Base-by-base conservation (phyloP, 23 tunicate species). In the Ascidia mentula region DNA sequence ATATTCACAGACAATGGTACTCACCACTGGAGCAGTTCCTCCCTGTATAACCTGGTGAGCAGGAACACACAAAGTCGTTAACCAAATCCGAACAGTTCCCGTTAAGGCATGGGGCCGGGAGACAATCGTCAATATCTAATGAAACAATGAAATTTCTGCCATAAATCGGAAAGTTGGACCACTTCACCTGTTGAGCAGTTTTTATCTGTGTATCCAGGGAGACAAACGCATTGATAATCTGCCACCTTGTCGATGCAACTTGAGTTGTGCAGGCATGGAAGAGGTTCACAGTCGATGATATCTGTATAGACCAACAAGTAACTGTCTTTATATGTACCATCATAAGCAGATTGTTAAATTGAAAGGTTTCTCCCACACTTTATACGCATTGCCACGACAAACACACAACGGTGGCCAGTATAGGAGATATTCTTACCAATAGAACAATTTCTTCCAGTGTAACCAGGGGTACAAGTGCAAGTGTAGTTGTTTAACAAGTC, bases 401-500 rank as follows among this genome's bases (percentile, higher is more conserved):
- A 28, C 13, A 5, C 65, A 5, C 22, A 5, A 53, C 13, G 65
- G 12, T 9, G 7, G 22, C 2, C 13, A 20, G 1, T 28, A 53
- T 6, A 28, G 4, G 65, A 3, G 4, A 6, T 53, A 53, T 20
- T n/a, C 12, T 37, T 37, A 70, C 74, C 38, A 28, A 34, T 70
- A 2, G 7, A 4, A 20, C 84, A 80, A 32, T 24, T 36, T 36
- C 40, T 40, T 37, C 84, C 84, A 6, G 78, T 35, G 30, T 69
- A 80, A 22, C 84, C 84, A 69, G 45, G 32, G 33, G 76, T 38
- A 32, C 84, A 80, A 20, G 37, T 4, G 32, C 74, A 70, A 3
- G 38, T 70, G 38, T 32, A 70, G 38, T 32, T 70, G 38, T 70
- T 70, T 4, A 70, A 3, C 13, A 33, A 33, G 32, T 70, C 74